Percentiles rank a stretch among this genome's conserved stretches.
Conservation (phyloP, 2,113 vertebrate species). For the Mustela lutreola region DNA sequence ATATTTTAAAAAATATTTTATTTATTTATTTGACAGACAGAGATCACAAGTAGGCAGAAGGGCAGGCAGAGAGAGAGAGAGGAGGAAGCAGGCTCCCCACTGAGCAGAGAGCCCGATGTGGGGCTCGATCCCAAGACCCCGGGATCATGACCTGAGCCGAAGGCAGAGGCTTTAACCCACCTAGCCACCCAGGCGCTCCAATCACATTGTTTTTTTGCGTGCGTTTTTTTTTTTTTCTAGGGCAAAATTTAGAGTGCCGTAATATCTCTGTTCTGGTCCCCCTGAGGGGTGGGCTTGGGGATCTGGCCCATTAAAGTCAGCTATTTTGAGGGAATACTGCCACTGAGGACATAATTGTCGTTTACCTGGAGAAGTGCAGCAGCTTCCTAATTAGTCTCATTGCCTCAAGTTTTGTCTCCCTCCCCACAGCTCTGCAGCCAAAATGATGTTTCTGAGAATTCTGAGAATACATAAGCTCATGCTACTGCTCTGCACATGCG, state of each 20-base stretch:
- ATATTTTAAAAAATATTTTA: too few species aligned
- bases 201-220: neutral
- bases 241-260: slow-evolving; percentile 28
- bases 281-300: slow-evolving; percentile 68
- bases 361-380: slow-evolving; percentile 20
- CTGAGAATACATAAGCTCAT: neutral
- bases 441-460: neutral
- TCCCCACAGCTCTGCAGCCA: neutral
- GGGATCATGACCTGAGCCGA: too few species aligned
- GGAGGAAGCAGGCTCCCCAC: too few species aligned
- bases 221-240: slow-evolving; percentile 48
- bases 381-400: slow-evolving; percentile 16
- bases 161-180: too few species aligned
- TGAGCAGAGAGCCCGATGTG: too few species aligned
- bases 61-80: too few species aligned
- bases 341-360: neutral
- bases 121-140: too few species aligned
- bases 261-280: slow-evolving; percentile 31
- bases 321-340: slow-evolving; percentile 70
- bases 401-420: neutral
- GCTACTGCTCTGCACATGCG: neutral
- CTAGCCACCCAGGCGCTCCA: too few species aligned
- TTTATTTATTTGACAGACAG: too few species aligned
- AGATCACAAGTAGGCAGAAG: too few species aligned
- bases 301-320: slow-evolving; percentile 69